Percentiles rank a stretch among this genome's conserved stretches.
Conservation (phyloP, 2,888 invertebrate species). For the Malachius bipustulatus region DNA sequence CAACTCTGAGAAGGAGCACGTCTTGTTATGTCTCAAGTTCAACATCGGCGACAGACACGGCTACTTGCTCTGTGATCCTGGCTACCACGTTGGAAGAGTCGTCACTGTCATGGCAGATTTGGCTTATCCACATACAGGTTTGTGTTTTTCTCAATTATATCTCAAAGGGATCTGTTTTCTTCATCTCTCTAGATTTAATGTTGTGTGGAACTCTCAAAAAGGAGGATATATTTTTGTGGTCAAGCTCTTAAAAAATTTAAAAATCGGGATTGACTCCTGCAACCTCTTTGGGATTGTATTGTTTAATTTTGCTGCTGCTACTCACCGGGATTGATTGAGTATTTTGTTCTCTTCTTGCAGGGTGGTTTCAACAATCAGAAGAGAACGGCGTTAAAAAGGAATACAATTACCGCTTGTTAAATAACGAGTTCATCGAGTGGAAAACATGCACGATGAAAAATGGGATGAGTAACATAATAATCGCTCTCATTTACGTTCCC, state of each 20-base stretch:
- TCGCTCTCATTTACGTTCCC: conserved; percentile 67
- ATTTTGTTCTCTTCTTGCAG: conserved; percentile 35
- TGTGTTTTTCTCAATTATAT: no score
- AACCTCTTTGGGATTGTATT: no score
- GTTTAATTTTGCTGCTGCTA: no score
- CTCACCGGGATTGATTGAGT: no score
- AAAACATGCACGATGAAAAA: conserved; percentile 64
- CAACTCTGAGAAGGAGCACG: conserved; percentile 76
- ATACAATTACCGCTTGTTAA: conserved; percentile 70
- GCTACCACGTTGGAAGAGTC: conserved; percentile 78
- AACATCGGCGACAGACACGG: conserved; percentile 62
- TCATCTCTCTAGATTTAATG: neutral
- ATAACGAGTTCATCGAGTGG: conserved; percentile 74
- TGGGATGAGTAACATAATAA: conserved; percentile 42
- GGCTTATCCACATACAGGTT: conserved; percentile 74
- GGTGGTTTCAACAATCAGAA: conserved; percentile 75
- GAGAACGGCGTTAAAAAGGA: conserved; percentile 66
- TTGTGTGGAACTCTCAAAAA: no score
- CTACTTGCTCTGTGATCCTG: conserved; percentile 75
- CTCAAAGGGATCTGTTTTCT: no score
- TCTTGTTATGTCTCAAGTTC: conserved; percentile 65
- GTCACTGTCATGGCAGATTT: conserved; percentile 80
- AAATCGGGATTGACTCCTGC: no score
- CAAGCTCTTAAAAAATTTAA: no score
- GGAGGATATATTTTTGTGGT: no score